Evolutionary conservation across 2,888 invertebrate species (phyloP), one percentile per base, ranked within the genome.

Genomic region (Mythimna lalbum): DNA sequence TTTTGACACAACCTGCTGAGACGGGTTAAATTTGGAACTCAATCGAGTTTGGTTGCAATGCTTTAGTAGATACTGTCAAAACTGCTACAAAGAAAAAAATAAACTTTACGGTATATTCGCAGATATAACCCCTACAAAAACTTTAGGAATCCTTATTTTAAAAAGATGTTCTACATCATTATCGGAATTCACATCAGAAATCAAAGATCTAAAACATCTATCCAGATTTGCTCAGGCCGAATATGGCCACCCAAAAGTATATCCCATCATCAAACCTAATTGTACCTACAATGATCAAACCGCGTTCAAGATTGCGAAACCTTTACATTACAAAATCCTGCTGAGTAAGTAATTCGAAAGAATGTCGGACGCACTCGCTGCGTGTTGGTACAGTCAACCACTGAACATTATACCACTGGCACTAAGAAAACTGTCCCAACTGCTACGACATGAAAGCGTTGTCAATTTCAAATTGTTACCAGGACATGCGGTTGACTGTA

Each of bases 351-450:
- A 89, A 90, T 89, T 89, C 85, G 85, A 87, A 86, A 86, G 87
- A 88, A 87, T 86, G 88, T 87, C 89, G 77, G 71, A 89, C 90
- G 87, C 91, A 92, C 86, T 91, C 86, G 87, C 66, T 81, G 86
- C 83, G 87, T 43, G 39, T 86, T 86, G 21, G 49, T 67, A 73
- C 21, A 67, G 27, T 57, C 76, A 57, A 67, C 57, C 50, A 1
- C n/a, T 12, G 4, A 31, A 21, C n/a, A 5, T 1, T 31, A 4
- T 19, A 21, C 43, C 43, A 50, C 0, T 36, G 12, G 1, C 21
- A 57, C 43, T n/a, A 17, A 33, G 4, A 36, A 57, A 67, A 23
- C 43, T 27, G 6, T 14, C 19, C 14, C 10, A 27, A 19, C 12
- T 43, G 6, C 6, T 14, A n/a, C 55, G 10, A 23, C 17, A 27